Evolutionary conservation across 1,140 invertebrate genomes (phyloP).

Genomic region (Lepidurus apus): DNA sequence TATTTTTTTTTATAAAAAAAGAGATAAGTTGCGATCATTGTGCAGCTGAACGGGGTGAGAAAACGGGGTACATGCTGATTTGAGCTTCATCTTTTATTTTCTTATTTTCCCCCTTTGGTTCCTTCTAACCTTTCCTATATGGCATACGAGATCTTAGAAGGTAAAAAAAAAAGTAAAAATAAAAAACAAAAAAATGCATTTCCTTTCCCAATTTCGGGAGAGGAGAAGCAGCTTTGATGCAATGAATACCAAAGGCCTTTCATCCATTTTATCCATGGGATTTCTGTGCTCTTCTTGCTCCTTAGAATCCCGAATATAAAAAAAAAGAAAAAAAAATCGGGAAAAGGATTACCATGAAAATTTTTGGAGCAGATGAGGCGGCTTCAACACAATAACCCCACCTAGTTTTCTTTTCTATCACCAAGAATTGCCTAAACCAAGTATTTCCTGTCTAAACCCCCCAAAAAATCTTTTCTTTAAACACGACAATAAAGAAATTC

Average conservation of each 20-base stretch:
- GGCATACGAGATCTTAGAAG: too few relatives aligned
- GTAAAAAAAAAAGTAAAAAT: too few relatives aligned
- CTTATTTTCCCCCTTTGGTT: background rate
- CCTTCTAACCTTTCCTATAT: background rate
- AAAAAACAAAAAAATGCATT: background rate
- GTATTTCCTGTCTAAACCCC: background rate
- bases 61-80: slow-evolving; percentile 13
- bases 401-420: too few relatives aligned
- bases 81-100: background rate
- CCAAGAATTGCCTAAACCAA: background rate
- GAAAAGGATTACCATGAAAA: slow-evolving; percentile 19
- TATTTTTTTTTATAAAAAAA: background rate
- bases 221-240: slow-evolving; percentile 1
- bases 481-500: background rate
- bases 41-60: background rate
- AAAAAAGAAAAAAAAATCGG: background rate
- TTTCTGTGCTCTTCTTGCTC: slow-evolving; percentile 11
- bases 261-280: background rate
- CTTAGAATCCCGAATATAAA: background rate
- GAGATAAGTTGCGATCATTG: background rate
- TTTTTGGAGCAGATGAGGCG: background rate
- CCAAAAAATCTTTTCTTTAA: background rate
- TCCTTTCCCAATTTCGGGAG: slow-evolving; percentile 18
- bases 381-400: background rate
- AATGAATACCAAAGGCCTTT: slow-evolving; percentile 15